Percentiles rank a stretch among this genome's conserved stretches.
These are phyloP conservation scores for Bubo blakistoni DNA, from an alignment of 2,113 vertebrate genomes.

Conservation along the genomic window DNA sequence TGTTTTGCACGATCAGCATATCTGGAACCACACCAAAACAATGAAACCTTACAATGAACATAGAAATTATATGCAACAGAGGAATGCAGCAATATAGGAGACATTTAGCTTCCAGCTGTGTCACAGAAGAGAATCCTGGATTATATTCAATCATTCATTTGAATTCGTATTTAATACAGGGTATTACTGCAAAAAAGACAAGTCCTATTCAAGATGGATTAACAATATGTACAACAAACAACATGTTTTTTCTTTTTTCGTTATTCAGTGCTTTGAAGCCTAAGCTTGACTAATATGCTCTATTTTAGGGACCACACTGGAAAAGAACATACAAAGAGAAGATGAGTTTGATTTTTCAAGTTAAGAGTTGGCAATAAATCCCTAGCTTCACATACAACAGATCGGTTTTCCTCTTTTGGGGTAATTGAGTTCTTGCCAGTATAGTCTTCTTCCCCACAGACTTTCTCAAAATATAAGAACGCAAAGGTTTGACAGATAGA, in stretches of 20 bases:
- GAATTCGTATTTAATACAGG: background rate
- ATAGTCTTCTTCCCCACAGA: background rate
- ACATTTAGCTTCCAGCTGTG: background rate
- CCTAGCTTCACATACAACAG: background rate
- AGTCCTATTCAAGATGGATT: background rate
- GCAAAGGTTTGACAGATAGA: background rate
- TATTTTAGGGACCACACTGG: background rate
- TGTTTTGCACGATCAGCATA: constrained; percentile 97
- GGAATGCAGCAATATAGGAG: background rate
- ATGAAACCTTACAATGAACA: background rate
- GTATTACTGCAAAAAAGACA: background rate
- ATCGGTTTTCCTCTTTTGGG: background rate
- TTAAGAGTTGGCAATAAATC: background rate
- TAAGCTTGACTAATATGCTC: background rate
- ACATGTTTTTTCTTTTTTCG: background rate
- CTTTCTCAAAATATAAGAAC: background rate
- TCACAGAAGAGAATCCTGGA: background rate
- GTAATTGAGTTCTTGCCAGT: background rate
- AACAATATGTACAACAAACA: background rate
- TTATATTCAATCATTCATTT: background rate
- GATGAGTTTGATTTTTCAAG: background rate
- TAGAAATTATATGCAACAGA: accelerated
- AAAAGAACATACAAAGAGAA: background rate
- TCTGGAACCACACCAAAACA: constrained; percentile 62
- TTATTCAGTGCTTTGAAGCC: background rate